Percentiles rank a stretch among this genome's conserved stretches.
These are phyloP conservation scores for Catharus ustulatus DNA, from an alignment of 2,797 vertebrate genomes.

Conservation along the genomic window DNA sequence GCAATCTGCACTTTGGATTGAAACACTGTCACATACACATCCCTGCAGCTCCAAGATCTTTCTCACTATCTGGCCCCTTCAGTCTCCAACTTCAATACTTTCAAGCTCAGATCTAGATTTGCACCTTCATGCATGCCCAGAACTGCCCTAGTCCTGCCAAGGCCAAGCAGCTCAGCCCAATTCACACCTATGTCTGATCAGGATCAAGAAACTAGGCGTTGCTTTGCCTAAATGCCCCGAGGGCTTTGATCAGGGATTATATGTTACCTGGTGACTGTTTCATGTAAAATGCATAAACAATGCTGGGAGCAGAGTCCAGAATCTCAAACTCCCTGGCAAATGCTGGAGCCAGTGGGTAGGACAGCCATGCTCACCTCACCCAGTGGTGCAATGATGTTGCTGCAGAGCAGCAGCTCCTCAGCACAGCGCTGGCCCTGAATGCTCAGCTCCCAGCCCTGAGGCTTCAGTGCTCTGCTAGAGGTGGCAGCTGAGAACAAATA, in stretches of 20 bases:
- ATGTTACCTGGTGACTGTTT: constrained; percentile 58
- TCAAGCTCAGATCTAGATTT: not conserved
- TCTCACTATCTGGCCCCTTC: not conserved
- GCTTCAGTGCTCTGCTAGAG: not conserved
- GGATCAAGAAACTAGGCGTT: constrained; percentile 47
- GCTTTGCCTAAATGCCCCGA: not conserved
- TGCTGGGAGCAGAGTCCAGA: constrained; percentile 37
- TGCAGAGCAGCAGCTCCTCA: not conserved
- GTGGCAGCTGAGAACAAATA: not conserved
- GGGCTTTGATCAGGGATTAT: constrained; percentile 41
- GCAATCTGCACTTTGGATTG: not conserved
- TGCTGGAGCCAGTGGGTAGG: not conserved
- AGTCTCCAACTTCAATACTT: not conserved
- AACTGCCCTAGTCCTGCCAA: constrained; percentile 47
- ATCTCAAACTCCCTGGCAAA: not conserved
- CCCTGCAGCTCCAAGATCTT: not conserved
- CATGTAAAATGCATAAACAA: constrained; percentile 49
- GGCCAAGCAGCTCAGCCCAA: constrained; percentile 48
- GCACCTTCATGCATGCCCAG: constrained; percentile 43
- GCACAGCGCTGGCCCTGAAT: not conserved
- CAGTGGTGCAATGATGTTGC: accelerated
- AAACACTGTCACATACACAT: not conserved
- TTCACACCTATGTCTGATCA: constrained; percentile 57
- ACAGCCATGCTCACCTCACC: not conserved
- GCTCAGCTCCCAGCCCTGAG: not conserved